These are phyloP conservation scores for Euwallacea similis DNA, from an alignment of 1,140 invertebrate genomes.

Conservation along the genomic window DNA sequence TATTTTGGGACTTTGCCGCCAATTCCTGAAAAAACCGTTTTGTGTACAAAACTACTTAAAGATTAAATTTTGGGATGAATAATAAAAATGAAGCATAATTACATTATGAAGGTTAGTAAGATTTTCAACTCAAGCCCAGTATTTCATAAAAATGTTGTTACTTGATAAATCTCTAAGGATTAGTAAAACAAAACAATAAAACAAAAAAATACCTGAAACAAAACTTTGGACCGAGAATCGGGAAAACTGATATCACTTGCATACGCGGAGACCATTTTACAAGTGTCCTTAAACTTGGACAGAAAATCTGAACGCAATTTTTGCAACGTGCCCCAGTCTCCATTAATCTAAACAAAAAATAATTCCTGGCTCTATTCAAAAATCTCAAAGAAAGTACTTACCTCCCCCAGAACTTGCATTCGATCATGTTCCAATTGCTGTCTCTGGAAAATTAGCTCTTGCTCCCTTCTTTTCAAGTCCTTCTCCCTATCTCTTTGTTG, in stretches of 20 bases:
- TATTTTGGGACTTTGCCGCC: slow-evolving; percentile 45
- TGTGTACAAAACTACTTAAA: neutral
- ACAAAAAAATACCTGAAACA: slow-evolving; percentile 51
- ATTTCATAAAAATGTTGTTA: too few species aligned
- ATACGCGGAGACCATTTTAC: slow-evolving; percentile 57
- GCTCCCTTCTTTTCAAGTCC: slow-evolving; percentile 58
- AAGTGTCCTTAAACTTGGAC: slow-evolving; percentile 58
- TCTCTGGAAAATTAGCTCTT: slow-evolving; percentile 54
- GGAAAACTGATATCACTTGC: slow-evolving; percentile 56
- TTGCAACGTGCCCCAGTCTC: slow-evolving; percentile 60
- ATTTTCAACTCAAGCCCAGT: too few species aligned
- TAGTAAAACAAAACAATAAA: slow-evolving; percentile 34
- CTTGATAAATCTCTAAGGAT: too few species aligned
- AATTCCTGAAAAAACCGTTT: slow-evolving; percentile 43
- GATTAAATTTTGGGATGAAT: too few species aligned
- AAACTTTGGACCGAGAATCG: slow-evolving; percentile 49
- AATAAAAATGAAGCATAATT: too few species aligned
- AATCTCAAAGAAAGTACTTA: slow-evolving; percentile 53
- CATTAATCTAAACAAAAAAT: slow-evolving; percentile 60
- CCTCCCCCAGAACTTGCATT: slow-evolving; percentile 54
- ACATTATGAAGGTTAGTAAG: too few species aligned
- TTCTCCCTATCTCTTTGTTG: slow-evolving; percentile 58
- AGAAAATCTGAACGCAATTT: slow-evolving; percentile 58
- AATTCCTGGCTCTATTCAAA: neutral
- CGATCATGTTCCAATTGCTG: slow-evolving; percentile 55